These are phyloP conservation scores for Campoplex capitator DNA, from an alignment of 2,888 invertebrate species.

Conservation along the genomic window DNA sequence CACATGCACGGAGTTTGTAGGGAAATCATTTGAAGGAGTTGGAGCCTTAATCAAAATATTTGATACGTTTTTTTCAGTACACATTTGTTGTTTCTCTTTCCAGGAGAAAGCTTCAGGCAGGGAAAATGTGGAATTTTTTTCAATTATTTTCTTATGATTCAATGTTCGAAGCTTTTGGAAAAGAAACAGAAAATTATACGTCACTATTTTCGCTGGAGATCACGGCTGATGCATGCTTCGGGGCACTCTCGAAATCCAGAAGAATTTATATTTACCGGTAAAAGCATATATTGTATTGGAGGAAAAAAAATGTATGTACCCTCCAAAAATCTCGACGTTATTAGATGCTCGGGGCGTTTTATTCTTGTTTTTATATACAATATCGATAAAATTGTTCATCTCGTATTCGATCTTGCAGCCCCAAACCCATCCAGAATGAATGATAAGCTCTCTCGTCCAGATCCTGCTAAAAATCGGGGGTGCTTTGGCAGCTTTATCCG, in stretches of 20 bases:
- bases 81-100: neutral
- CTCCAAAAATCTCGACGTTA: neutral
- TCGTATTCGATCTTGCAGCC: neutral
- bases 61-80: no score
- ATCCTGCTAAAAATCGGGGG: conserved; percentile 18
- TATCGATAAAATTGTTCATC: conserved; percentile 46
- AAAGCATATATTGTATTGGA: neutral
- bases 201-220: neutral
- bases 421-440: conserved; percentile 6
- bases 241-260: neutral
- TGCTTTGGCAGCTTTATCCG: neutral
- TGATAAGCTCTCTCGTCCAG: conserved; percentile 28
- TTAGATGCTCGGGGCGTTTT: neutral
- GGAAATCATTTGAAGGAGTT: no score
- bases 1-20: no score
- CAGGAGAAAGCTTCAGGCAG: neutral
- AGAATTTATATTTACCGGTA: neutral
- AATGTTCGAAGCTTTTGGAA: neutral
- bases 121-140: neutral
- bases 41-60: no score
- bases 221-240: neutral
- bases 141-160: neutral
- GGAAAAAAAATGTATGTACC: neutral
- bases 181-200: neutral
- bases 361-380: conserved; percentile 12